Conservation (phyloP, 2,797 vertebrate genomes). For the Epinephelus awoara region DNA sequence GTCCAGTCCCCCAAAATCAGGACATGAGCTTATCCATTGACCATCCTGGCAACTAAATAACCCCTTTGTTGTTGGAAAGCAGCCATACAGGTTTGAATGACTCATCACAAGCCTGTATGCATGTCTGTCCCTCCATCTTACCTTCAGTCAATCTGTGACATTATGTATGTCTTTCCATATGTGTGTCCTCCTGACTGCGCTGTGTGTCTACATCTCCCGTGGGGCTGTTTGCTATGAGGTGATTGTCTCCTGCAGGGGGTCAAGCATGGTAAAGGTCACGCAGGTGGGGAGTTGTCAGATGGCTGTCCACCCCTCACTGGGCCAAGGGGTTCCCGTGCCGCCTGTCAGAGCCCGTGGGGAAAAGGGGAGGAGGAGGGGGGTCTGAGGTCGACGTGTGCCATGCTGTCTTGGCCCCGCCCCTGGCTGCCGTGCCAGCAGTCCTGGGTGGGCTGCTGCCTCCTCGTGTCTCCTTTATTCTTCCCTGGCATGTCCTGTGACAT, state of each 20-base stretch:
- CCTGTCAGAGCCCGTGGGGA: constrained; percentile 74
- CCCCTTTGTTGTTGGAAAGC: background rate
- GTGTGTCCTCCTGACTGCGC: constrained; percentile 41
- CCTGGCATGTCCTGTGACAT: constrained; percentile 68
- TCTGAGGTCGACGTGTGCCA: constrained; percentile 81
- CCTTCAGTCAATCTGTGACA: constrained; percentile 40
- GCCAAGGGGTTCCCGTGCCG: constrained; percentile 72
- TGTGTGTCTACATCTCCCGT: constrained; percentile 71
- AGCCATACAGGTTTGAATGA: background rate
- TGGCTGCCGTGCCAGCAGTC: constrained; percentile 69
- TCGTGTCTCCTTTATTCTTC: constrained; percentile 58
- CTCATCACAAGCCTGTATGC: constrained; percentile 14
- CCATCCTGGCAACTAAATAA: background rate
- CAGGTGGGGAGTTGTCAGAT: constrained; percentile 86
- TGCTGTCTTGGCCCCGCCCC: constrained; percentile 79
- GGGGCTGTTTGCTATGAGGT: constrained; percentile 79
- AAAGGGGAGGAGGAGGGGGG: constrained; percentile 49
- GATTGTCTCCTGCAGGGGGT: constrained; percentile 84
- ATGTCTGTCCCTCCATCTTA: constrained; percentile 24
- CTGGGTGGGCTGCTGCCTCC: constrained; percentile 69
- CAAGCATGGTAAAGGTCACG: constrained; percentile 88
- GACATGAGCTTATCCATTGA: background rate
- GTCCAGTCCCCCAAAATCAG: background rate
- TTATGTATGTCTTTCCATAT: constrained; percentile 32
- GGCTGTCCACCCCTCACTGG: constrained; percentile 77